Conservation (phyloP, 2,113 vertebrate genomes). For the Stomatorhinus ivindoensis region DNA sequence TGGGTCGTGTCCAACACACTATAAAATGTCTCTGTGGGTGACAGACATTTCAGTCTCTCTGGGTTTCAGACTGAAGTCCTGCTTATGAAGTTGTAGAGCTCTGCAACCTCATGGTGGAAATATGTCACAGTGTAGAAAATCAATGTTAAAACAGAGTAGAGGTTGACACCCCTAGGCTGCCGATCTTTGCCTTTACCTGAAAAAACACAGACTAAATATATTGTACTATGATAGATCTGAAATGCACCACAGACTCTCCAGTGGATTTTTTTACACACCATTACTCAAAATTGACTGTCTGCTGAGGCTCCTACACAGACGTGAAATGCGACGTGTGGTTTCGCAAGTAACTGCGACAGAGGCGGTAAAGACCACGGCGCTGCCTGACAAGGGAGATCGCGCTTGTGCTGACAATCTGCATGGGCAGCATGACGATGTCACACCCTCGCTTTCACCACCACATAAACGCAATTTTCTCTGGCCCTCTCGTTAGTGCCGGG, state of each 20-base stretch:
- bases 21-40: not conserved
- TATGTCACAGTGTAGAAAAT: not conserved
- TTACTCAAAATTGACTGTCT: not conserved
- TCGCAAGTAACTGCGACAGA: not conserved
- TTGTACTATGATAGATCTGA: not conserved
- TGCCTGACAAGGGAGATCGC: not conserved
- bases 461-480: not conserved
- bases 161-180: not conserved
- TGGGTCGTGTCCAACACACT: not conserved
- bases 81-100: not conserved
- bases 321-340: not conserved
- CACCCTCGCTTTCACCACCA: not conserved
- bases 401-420: not conserved
- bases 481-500: not conserved
- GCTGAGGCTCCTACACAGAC: not conserved
- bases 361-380: not conserved
- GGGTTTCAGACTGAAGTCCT: not conserved
- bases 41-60: not conserved
- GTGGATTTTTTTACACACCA: not conserved
- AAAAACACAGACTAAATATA: not conserved
- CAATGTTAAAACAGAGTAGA: not conserved
- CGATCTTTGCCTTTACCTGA: not conserved
- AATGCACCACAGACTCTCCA: not conserved
- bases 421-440: not conserved
- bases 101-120: not conserved